Base-by-base conservation (phyloP, 2,888 invertebrate species). In the Synanthedon vespiformis region DNA sequence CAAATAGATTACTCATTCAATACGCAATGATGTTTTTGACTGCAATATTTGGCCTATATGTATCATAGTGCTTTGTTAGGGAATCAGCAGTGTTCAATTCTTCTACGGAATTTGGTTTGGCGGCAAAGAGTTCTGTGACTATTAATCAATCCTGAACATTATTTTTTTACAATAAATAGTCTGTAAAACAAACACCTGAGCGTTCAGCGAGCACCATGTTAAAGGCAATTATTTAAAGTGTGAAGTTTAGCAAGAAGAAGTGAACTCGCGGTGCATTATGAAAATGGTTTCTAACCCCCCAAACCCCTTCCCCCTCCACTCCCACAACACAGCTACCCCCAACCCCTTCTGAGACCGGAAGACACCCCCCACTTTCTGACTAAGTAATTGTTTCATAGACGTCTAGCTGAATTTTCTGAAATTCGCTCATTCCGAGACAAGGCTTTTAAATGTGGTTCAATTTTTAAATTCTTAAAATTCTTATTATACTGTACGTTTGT, bases 171-270 rank as follows among this genome's bases (percentile, higher is more conserved):
- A 34, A 34, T 34, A 34, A 34, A 34, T 34, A 6, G 34, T 34
- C 34, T 34, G 34, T 34, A 10, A 34, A 34, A 34, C 44, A n/a
- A 44, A 18, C 48, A 48, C 48, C 48, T 48, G 48, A 22, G 48
- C 48, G 22, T 22, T 16, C 18, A 6, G 14, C 40, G 27, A 50
- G 55, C 56, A 53, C 41, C 55, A 54, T 47, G 50, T 52, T 60
- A 54, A 56, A 57, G 67, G 64, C 78, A 78, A 80, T 80, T 77
- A 80, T 80, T 80, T 79, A 77, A 77, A 80, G 80, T 79, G 77
- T 77, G 74, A 80, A 81, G 72, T 80, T 79, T 77, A 70, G 65
- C 62, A 61, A 58, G 63, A 67, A 65, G 62, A 67, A 69, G 63
- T 62, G 65, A 62, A 61, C 63, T 61, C 67, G 54, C 56, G 52